A percentile compares a stretch with the other conserved stretches of the same genome.
These are phyloP conservation scores for Chaenogobius annularis DNA, from an alignment of 2,113 vertebrate species.

Conservation along the genomic window DNA sequence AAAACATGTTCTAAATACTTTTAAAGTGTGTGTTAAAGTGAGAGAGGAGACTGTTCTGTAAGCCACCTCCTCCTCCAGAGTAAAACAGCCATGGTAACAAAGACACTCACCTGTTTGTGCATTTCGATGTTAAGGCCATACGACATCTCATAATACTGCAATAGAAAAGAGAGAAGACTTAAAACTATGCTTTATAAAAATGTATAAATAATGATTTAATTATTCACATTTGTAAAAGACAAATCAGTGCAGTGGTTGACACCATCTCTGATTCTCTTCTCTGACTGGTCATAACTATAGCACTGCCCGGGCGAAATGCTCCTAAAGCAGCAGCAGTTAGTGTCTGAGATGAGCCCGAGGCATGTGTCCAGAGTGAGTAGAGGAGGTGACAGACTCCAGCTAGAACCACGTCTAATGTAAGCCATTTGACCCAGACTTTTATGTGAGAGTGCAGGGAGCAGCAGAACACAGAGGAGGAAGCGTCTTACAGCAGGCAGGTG, in stretches of 20 bases:
- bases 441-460: constrained; percentile 41
- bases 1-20: too few relatives aligned
- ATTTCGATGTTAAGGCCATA: constrained; percentile 99
- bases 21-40: too few relatives aligned
- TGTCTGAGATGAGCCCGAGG: constrained; percentile 46
- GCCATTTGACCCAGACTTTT: constrained; percentile 58
- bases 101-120: constrained; percentile 91
- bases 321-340: constrained; percentile 38
- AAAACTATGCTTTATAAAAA: neutral
- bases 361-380: constrained; percentile 18
- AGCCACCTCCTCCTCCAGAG: too few relatives aligned
- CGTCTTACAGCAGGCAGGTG: constrained; percentile 37
- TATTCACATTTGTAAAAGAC: neutral
- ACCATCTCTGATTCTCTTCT: neutral
- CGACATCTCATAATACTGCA: constrained; percentile 98
- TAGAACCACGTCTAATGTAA: constrained; percentile 64
- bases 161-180: constrained; percentile 32
- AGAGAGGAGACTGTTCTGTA: too few relatives aligned
- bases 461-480: constrained; percentile 24
- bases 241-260: neutral
- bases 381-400: constrained; percentile 44
- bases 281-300: too few relatives aligned
- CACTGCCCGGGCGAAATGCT: neutral
- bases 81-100: too few relatives aligned
- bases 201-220: neutral